Evolutionary conservation across 2,113 vertebrate species (phyloP).

Genomic region (Gymnorhina tibicen): DNA sequence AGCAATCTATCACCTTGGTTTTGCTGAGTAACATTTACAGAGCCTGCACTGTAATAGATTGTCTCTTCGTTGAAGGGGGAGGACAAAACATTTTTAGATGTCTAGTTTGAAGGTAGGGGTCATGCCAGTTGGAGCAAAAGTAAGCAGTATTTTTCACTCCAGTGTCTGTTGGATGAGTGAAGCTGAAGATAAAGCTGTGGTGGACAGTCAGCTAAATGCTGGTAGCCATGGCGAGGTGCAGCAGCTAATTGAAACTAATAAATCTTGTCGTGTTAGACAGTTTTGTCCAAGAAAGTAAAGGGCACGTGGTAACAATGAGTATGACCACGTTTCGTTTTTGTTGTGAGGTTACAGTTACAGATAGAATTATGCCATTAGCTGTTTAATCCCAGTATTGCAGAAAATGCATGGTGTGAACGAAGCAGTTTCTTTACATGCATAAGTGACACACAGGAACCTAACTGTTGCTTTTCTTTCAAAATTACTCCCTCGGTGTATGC

Average conservation of each 20-base stretch:
- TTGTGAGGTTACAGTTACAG: neutral
- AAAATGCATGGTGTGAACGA: neutral
- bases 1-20: neutral
- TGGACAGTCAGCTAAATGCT: neutral
- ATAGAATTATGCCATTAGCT: neutral
- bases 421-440: neutral
- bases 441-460: neutral
- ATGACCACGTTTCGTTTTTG: neutral
- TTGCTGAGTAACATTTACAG: neutral
- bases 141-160: neutral
- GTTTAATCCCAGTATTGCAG: neutral
- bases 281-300: constrained; percentile 3
- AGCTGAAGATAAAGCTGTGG: neutral
- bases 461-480: neutral
- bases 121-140: neutral
- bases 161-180: neutral
- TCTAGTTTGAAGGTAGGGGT: neutral
- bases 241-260: neutral
- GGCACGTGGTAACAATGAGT: neutral
- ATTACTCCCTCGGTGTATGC: neutral
- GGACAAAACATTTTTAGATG: neutral
- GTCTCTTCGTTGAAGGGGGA: neutral
- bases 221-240: constrained; percentile 14
- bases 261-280: neutral
- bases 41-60: neutral